These are phyloP conservation scores for Papilio helenus DNA, from an alignment of 1,140 invertebrate species.

Conservation along the genomic window DNA sequence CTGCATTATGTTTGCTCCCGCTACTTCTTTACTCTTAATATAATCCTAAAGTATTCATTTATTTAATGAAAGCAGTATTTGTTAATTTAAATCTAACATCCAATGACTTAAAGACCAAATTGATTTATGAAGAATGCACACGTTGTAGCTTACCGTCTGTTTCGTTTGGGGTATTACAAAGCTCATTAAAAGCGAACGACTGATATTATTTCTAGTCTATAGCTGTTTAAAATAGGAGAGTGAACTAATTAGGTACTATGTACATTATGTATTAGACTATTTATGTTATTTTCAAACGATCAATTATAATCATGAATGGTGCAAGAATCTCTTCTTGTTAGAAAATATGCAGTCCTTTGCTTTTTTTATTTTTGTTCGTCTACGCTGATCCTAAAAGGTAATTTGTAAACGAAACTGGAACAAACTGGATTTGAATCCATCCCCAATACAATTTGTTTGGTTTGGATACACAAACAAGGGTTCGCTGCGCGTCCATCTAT, in stretches of 20 bases:
- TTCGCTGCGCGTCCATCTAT: slow-evolving; percentile 19
- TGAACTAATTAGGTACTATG: too few relatives aligned
- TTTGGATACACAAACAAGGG: slow-evolving; percentile 23
- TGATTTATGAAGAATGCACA: too few relatives aligned
- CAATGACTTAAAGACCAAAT: too few relatives aligned
- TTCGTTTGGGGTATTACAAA: too few relatives aligned
- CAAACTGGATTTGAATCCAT: slow-evolving; percentile 9
- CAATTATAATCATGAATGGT: not conserved
- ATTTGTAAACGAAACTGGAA: slow-evolving; percentile 19
- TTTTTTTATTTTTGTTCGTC: not conserved
- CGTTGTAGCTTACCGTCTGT: too few relatives aligned
- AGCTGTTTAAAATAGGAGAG: too few relatives aligned
- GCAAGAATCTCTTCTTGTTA: not conserved
- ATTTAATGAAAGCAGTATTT: not conserved
- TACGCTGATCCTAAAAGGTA: not conserved
- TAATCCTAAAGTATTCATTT: not conserved
- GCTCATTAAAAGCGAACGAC: too few relatives aligned
- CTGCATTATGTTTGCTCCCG: not conserved
- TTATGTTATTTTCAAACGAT: too few relatives aligned
- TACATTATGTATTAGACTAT: too few relatives aligned
- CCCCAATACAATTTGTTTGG: slow-evolving; percentile 19
- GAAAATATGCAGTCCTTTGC: not conserved
- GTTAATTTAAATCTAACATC: too few relatives aligned
- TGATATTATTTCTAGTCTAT: too few relatives aligned
- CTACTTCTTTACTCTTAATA: not conserved